Conservation (phyloP, 2,888 invertebrate genomes). For the Chaitophorus viminalis region DNA sequence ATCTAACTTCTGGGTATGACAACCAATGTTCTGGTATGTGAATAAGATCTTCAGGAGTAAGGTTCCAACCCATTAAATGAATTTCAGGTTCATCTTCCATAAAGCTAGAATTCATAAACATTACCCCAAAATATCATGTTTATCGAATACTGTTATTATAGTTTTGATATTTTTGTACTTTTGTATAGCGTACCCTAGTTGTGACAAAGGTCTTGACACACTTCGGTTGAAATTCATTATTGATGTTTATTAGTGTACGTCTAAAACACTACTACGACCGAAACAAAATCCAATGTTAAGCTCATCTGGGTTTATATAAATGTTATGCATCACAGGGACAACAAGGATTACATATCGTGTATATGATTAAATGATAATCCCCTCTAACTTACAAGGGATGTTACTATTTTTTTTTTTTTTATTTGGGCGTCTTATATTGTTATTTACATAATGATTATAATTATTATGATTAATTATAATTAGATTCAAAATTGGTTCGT, state of each 20-base stretch:
- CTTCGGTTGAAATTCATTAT: constrained; percentile 47
- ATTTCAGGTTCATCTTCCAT: constrained; percentile 44
- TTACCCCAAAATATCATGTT: not conserved
- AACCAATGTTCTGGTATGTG: constrained; percentile 85
- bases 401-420: not conserved
- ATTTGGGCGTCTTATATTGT: not conserved
- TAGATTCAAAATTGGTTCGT: constrained; percentile 8
- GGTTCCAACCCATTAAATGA: constrained; percentile 72
- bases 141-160: not conserved
- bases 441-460: constrained; percentile 36
- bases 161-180: not conserved
- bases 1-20: constrained; percentile 81
- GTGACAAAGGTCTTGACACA: constrained; percentile 40
- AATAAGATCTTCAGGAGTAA: constrained; percentile 79
- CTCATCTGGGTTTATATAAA: constrained; percentile 46
- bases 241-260: constrained; percentile 2
- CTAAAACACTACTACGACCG: constrained; percentile 34
- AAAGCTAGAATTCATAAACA: constrained; percentile 21
- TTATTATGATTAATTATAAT: constrained; percentile 42
- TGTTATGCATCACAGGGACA: constrained; percentile 27
- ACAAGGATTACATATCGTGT: constrained; percentile 24
- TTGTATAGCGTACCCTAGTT: constrained; percentile 20
- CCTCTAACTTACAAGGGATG: constrained; percentile 40
- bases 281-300: constrained; percentile 28
- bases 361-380: constrained; percentile 55